Evolutionary conservation across 1,140 invertebrate species (phyloP).

Genomic region (Drosophila lowei): DNA sequence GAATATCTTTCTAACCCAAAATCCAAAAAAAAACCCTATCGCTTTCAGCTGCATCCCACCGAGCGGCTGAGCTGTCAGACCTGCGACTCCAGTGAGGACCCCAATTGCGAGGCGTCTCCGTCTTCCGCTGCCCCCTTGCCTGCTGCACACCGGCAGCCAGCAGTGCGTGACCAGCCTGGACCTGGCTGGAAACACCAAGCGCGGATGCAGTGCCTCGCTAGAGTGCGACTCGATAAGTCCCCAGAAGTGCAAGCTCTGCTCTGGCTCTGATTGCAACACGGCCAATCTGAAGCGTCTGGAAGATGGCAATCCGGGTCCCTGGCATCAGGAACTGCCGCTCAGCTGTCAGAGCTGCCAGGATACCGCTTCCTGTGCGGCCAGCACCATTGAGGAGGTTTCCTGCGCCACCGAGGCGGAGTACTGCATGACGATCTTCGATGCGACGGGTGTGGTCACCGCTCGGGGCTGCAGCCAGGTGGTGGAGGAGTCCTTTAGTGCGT

Average conservation of each 20-base stretch:
- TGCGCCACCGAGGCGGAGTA: slow-evolving; percentile 58
- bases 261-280: slow-evolving; percentile 55
- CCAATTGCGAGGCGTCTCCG: slow-evolving; percentile 47
- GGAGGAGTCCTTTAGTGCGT: slow-evolving; percentile 42
- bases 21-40: background rate
- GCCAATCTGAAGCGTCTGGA: slow-evolving; percentile 56
- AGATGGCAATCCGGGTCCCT: slow-evolving; percentile 65
- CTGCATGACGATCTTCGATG: slow-evolving; percentile 73
- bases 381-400: background rate
- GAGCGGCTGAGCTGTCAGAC: slow-evolving; percentile 66
- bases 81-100: slow-evolving; percentile 51
- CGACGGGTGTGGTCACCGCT: slow-evolving; percentile 29
- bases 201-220: slow-evolving; percentile 62
- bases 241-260: slow-evolving; percentile 49
- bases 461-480: slow-evolving; percentile 69
- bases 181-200: slow-evolving; percentile 54
- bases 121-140: slow-evolving; percentile 40
- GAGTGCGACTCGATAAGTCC: slow-evolving; percentile 32
- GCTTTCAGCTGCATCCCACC: slow-evolving; percentile 58
- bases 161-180: slow-evolving; percentile 57
- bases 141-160: slow-evolving; percentile 43
- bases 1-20: background rate
- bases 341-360: slow-evolving; percentile 57
- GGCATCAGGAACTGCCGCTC: slow-evolving; percentile 67
- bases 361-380: slow-evolving; percentile 31